Conservation (phyloP, 2,797 vertebrate species). For the Lepidocolaptes lacrymiger region DNA sequence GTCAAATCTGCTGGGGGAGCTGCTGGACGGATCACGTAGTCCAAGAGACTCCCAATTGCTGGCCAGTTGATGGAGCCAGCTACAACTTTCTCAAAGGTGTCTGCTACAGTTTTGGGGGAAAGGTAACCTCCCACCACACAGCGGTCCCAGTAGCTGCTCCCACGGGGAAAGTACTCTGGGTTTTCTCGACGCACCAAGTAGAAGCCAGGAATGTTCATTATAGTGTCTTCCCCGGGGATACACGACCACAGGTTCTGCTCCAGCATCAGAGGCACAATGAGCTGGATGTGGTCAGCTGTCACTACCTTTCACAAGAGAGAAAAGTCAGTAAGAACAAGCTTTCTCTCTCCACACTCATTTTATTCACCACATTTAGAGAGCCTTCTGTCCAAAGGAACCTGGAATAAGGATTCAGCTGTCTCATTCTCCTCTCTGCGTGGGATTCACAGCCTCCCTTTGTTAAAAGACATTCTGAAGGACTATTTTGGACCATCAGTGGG, state of each 20-base stretch:
- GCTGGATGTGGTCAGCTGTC: constrained; percentile 95
- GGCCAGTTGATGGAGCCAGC: constrained; percentile 98
- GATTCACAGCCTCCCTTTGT: neutral
- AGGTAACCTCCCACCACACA: constrained; percentile 97
- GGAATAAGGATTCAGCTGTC: neutral
- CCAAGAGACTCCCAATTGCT: constrained; percentile 93
- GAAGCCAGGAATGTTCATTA: constrained; percentile 97
- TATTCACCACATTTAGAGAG: neutral
- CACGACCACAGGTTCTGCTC: constrained; percentile 97
- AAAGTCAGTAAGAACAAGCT: neutral
- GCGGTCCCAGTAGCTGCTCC: constrained; percentile 98
- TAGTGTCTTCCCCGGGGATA: constrained; percentile 95
- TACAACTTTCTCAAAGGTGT: constrained; percentile 93
- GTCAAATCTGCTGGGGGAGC: constrained; percentile 91
- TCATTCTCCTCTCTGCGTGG: neutral
- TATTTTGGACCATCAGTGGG: neutral
- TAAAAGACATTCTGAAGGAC: neutral
- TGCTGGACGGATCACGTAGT: constrained; percentile 92
- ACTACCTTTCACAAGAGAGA: constrained; percentile 85
- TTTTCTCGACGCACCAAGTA: constrained; percentile 95
- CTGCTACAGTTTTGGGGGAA: constrained; percentile 91
- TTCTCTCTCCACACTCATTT: neutral
- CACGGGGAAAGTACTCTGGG: constrained; percentile 94
- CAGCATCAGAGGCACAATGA: constrained; percentile 92
- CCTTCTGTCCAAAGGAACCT: neutral